Evolutionary conservation across 2,797 vertebrate species (phyloP).

Genomic region (Sandelia bainsii): DNA sequence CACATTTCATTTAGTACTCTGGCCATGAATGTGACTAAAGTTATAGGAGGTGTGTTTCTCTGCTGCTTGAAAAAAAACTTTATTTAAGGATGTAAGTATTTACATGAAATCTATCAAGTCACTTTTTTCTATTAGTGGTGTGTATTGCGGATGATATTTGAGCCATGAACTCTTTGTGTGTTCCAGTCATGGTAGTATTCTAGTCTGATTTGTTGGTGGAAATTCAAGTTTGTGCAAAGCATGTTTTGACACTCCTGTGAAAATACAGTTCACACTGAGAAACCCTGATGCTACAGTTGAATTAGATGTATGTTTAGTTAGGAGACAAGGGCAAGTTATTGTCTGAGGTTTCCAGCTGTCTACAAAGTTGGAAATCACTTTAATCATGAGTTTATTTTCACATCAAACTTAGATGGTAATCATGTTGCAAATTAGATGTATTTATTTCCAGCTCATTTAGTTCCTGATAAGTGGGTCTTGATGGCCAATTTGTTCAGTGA

Average conservation of each 20-base stretch:
- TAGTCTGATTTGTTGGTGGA: conserved; percentile 28
- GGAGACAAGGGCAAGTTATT: conserved; percentile 62
- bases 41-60: conserved; percentile 5
- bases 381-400: conserved; percentile 74
- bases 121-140: background rate
- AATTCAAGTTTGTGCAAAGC: conserved; percentile 35
- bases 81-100: conserved; percentile 7
- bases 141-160: conserved; percentile 2
- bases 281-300: conserved; percentile 24
- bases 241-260: conserved; percentile 54
- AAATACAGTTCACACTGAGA: conserved; percentile 43
- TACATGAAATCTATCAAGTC: background rate
- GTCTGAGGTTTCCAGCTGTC: conserved; percentile 61
- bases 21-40: background rate
- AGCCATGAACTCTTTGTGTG: conserved; percentile 19
- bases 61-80: conserved; percentile 8
- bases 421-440: conserved; percentile 57
- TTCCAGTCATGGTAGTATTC: background rate
- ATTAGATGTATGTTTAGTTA: conserved; percentile 52
- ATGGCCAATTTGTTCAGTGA: conserved; percentile 49
- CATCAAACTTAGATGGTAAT: conserved; percentile 61
- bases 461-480: conserved; percentile 48
- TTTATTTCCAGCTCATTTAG: conserved; percentile 69
- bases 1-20: conserved; percentile 9
- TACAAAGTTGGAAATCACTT: conserved; percentile 66